Evolutionary conservation across 2,113 vertebrate species (phyloP), one percentile per base, ranked within the genome.

Genomic region (Anser cygnoides): DNA sequence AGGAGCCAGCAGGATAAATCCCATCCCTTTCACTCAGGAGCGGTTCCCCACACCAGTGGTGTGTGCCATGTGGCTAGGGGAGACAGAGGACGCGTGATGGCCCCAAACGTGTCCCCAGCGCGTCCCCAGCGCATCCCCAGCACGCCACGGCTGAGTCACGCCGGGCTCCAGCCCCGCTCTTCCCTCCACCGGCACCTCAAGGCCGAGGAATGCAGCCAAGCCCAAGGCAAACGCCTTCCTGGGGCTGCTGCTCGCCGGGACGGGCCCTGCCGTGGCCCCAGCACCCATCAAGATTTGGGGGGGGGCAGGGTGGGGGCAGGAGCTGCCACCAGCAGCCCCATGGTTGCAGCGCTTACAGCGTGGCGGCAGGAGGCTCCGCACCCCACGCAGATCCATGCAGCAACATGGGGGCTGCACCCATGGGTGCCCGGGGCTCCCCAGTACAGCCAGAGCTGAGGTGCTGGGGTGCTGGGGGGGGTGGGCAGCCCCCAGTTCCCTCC

Each of bases 341-440:
- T 0, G 0, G 58, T 52, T 29, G 49, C 65, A 31, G 70, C 0
- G 0, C 2, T 10, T 61, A 22, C 1, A 2, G 67, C n/a, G 33
- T 19, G 49, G 33, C 6, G 2, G 2, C 21, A 25, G 62, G 29
- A 70, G 2, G 0, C 2, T 57, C 23, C 18, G 49, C 70, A 23
- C 39, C 28, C 16, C 10, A 1, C 1, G 13, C 54, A n/a, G 13
- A 12, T 18, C 43, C 14, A 0, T 2, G 25, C 44, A 25, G 37
- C 43, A 9, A 1, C 2, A 0, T 0, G 3, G 10, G 8, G 2
- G 5, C 39, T 57, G 54, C 72, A 63, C 26, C 57, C 74, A 2
- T 16, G 67, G 74, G 62, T 49, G 49, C 31, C 46, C 41, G 17
- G 67, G 12, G 16, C 21, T 50, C 28, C 8, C 21, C 44, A 43